Conservation (phyloP, 1,140 invertebrate genomes). For the Diabrotica virgifera region DNA sequence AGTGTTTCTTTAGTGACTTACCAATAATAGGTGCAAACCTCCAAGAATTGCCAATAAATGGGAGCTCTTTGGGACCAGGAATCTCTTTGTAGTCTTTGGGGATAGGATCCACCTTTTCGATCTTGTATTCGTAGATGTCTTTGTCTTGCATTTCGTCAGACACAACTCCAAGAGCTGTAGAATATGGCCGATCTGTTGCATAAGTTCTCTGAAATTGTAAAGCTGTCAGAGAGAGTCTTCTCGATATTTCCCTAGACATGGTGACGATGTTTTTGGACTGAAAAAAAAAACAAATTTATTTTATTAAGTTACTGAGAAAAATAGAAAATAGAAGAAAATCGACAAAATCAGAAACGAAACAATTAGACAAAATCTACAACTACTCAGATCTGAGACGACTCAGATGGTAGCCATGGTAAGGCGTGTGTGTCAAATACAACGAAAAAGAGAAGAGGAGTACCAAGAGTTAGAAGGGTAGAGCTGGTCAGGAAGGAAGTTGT, state of each 20-base stretch:
- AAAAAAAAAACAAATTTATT: not conserved
- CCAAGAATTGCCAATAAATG: conserved; percentile 78
- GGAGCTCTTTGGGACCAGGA: conserved; percentile 73
- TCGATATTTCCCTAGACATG: conserved; percentile 9
- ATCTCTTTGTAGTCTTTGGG: conserved; percentile 60
- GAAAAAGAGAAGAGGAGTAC: too few species aligned
- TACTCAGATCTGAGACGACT: too few species aligned
- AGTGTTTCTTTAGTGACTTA: conserved; percentile 42
- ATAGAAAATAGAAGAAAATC: too few species aligned
- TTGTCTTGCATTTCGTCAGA: conserved; percentile 29
- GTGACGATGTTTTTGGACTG: not conserved
- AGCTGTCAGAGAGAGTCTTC: not conserved
- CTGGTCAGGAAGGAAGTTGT: too few species aligned
- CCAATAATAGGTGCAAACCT: conserved; percentile 68
- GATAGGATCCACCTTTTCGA: conserved; percentile 9
- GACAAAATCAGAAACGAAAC: too few species aligned
- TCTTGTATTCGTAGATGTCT: conserved; percentile 14
- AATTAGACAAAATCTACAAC: too few species aligned
- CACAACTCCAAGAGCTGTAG: conserved; percentile 34
- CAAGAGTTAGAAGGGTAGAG: too few species aligned
- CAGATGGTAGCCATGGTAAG: too few species aligned
- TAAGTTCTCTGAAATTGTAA: not conserved
- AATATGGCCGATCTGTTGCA: conserved; percentile 29
- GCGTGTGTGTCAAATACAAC: too few species aligned
- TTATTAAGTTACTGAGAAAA: too few species aligned